Evolutionary conservation across 2,113 vertebrate species (phyloP), one percentile per base, ranked within the genome.

Genomic region (Hiodon tergisus): DNA sequence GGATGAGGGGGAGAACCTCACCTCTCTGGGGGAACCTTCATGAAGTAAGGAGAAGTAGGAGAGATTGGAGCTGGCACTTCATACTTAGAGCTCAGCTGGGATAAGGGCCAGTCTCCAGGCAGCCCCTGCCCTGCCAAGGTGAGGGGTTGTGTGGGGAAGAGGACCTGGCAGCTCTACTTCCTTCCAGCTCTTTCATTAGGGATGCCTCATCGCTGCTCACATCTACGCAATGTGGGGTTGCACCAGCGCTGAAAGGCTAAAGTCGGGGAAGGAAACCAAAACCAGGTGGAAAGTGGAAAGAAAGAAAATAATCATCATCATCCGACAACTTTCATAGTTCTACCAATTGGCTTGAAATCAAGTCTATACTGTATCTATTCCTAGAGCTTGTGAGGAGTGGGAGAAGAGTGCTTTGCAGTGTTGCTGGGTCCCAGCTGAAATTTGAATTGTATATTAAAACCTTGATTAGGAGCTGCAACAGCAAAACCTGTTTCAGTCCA

Each of bases 131-230:
- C 86, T 83, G 85, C 86, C 83, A 85, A 84, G 84, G 91, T 93
- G 92, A 94, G 91, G 91, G 90, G 92, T 94, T 87, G 87, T 90
- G 87, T 90, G 85, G 88, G 89, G 90, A 94, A 94, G 91, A 83
- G 88, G 89, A 91, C 87, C 91, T 94, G 93, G 93, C 94, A 95
- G 93, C 85, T 87, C 83, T 83, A 90, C 93, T 94, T 95, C 92
- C 94, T 94, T 87, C 87, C 71, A 87, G 87, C 89, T 91, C 83
- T 82, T 90, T 93, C 94, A 96, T 95, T 90, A 93, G 88, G 88
- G 58, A 57, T 52, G 58, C 31, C 31, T 31, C 31, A 31, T 31
- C 31, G 31, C 31, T 31, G 31, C 31, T 31, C 31, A 31, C 31
- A 31, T 31, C 31, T 92, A 90, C 88, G 31, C 31, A 31, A 85